These are phyloP conservation scores for Eristalinus sepulchralis DNA, from an alignment of 2,888 invertebrate species.

Conservation along the genomic window DNA sequence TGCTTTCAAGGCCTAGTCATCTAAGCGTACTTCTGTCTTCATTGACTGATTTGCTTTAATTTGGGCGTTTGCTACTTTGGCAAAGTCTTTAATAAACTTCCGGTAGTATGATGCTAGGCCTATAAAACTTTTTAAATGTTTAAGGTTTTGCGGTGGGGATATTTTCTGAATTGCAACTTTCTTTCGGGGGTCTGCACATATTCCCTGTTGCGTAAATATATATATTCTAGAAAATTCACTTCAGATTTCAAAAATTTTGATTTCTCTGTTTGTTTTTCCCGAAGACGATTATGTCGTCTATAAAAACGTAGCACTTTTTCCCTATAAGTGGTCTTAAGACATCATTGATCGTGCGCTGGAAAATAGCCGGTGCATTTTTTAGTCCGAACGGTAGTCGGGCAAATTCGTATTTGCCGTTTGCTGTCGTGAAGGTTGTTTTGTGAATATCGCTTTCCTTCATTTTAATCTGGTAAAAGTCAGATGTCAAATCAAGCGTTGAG, in stretches of 20 bases:
- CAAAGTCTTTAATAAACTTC: neutral
- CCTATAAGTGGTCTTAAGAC: conserved; percentile 11
- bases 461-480: conserved; percentile 12
- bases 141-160: neutral
- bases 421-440: conserved; percentile 54
- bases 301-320: conserved; percentile 9
- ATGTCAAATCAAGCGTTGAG: neutral
- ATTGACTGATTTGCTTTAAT: conserved; percentile 1
- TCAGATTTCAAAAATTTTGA: neutral
- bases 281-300: neutral
- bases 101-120: neutral
- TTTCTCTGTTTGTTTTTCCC: conserved; percentile 1
- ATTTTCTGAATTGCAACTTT: neutral
- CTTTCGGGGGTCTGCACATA: neutral
- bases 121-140: conserved; percentile 1
- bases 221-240: conserved; percentile 11
- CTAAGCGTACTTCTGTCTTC: neutral
- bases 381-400: conserved; percentile 32
- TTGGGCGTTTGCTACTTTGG: neutral
- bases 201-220: conserved; percentile 13
- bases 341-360: conserved; percentile 35
- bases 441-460: conserved; percentile 4
- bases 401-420: neutral
- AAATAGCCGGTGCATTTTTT: conserved; percentile 56
- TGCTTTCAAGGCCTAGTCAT: neutral